Evolutionary conservation across 2,888 invertebrate species (phyloP).

Genomic region (Calameuta filiformis): DNA sequence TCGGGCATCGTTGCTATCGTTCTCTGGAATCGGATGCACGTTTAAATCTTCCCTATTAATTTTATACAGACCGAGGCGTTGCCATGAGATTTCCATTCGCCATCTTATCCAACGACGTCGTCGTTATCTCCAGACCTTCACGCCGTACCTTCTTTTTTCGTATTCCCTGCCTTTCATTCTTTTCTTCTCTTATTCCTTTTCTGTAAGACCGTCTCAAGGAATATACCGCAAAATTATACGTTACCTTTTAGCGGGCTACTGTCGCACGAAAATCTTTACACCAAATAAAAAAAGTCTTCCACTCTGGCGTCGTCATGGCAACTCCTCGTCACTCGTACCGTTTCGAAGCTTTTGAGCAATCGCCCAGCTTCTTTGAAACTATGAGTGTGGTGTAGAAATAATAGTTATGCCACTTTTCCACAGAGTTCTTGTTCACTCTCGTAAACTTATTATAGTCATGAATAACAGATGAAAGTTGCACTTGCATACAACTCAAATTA

Average conservation of each 20-base stretch:
- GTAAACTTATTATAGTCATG: slow-evolving; percentile 40
- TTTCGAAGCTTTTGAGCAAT: neutral
- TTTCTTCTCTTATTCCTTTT: neutral
- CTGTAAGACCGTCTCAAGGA: neutral
- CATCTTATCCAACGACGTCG: neutral
- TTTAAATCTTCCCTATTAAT: slow-evolving; percentile 49
- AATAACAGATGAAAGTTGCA: slow-evolving; percentile 24
- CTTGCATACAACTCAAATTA: neutral
- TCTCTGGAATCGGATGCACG: slow-evolving; percentile 51
- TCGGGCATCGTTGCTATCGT: slow-evolving; percentile 52
- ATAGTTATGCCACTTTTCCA: neutral
- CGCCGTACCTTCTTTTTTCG: neutral
- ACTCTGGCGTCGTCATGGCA: neutral
- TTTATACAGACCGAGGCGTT: slow-evolving; percentile 50
- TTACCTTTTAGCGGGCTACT: neutral
- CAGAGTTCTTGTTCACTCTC: slow-evolving; percentile 7
- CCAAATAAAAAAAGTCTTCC: neutral
- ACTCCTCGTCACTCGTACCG: neutral
- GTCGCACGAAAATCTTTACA: neutral
- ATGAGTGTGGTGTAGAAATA: neutral
- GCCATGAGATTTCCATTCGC: neutral
- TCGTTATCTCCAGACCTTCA: neutral
- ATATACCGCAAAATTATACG: neutral
- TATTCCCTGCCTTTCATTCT: neutral
- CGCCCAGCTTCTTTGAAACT: neutral